Percentiles rank a stretch among this genome's conserved stretches.
Evolutionary conservation across 2,113 vertebrate genomes (phyloP).

Genomic region (Echinops telfairi): DNA sequence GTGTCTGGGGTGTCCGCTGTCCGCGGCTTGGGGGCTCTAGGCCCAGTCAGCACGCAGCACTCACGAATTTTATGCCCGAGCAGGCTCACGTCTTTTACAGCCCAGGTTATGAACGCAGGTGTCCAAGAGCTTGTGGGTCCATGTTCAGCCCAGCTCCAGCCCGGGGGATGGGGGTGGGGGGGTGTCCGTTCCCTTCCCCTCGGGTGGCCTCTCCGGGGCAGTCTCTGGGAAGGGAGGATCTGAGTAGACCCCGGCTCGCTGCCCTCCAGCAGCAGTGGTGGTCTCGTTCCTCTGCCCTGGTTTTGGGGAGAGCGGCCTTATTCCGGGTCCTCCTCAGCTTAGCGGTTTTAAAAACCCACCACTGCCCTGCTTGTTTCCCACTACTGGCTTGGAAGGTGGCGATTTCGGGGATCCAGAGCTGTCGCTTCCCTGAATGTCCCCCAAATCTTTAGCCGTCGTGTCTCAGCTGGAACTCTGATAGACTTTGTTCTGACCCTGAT

Average conservation of each 20-base stretch:
- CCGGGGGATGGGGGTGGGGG: too few relatives aligned
- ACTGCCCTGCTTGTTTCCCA: background rate
- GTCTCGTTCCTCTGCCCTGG: constrained; percentile 47
- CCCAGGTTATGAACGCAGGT: constrained; percentile 30
- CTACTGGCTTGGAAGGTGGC: constrained; percentile 23
- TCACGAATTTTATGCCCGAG: constrained; percentile 3
- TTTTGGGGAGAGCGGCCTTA: constrained; percentile 43
- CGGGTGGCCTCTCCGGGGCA: background rate
- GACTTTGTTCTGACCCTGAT: background rate
- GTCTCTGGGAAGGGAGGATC: constrained; percentile 20
- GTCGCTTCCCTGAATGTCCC: constrained; percentile 41
- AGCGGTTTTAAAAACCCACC: constrained; percentile 3
- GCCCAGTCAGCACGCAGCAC: background rate
- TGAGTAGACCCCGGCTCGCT: constrained; percentile 23
- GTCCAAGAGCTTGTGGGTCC: background rate
- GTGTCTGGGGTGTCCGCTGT: background rate
- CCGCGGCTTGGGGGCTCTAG: background rate
- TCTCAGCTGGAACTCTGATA: background rate
- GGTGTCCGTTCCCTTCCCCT: too few relatives aligned
- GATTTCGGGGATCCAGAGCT: background rate
- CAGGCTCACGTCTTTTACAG: constrained; percentile 28
- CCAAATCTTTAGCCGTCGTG: background rate
- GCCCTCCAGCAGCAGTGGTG: background rate
- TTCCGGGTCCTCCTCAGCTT: background rate
- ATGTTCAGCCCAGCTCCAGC: background rate